Percentiles rank a stretch among this genome's conserved stretches.
Evolutionary conservation across 1,140 invertebrate species (phyloP).

Genomic region (Heliconius congener): DNA sequence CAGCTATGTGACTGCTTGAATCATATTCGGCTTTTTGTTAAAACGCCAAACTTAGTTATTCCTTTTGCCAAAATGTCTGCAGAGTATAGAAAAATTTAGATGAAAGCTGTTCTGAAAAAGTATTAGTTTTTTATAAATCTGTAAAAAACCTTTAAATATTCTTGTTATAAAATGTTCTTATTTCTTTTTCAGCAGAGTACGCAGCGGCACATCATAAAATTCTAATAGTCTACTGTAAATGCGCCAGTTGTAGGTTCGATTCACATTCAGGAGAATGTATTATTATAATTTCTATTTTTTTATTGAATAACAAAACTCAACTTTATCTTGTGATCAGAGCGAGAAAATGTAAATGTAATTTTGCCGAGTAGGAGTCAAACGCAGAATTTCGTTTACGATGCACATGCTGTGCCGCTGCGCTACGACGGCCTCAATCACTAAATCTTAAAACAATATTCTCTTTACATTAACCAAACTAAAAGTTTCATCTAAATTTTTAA

Average conservation of each 20-base stretch:
- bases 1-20: constrained; percentile 47
- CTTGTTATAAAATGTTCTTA: no score
- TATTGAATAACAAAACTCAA: no score
- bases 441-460: no score
- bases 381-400: no score
- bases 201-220: background rate
- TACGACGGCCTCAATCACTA: no score
- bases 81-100: constrained; percentile 22
- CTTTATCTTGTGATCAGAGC: no score
- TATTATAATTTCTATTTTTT: background rate
- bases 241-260: background rate
- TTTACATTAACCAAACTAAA: background rate
- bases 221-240: background rate
- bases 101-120: background rate
- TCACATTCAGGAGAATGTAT: background rate
- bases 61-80: constrained; percentile 30
- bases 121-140: no score
- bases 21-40: constrained; percentile 51
- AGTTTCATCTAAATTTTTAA: constrained; percentile 22
- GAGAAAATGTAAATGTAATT: no score
- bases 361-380: no score
- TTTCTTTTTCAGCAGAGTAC: no score
- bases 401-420: no score
- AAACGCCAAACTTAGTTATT: constrained; percentile 35
- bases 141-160: no score